Evolutionary conservation across 2,797 vertebrate genomes (phyloP), one percentile per base, ranked within the genome.

Genomic region (Danio aesculapii): DNA sequence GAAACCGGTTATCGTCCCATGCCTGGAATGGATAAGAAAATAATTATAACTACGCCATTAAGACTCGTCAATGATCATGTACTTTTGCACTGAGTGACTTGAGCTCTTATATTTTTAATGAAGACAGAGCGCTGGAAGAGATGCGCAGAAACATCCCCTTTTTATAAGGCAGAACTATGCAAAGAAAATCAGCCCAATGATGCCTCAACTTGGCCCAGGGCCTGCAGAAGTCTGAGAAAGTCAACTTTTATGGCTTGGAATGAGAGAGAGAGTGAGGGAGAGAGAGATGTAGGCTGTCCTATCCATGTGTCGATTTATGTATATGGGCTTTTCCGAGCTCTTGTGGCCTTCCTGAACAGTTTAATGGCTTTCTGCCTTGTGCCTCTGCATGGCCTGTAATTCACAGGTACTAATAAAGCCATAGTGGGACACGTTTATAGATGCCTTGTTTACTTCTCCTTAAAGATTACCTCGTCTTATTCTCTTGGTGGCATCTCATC

Each of bases 311-410:
- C 53, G 72, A 66, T 66, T 84, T 81, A 85, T 82, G 75, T 85
- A 77, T 84, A 62, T 84, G 77, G 62, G 19, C 17, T 81, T 68
- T 74, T 16, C 58, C 8, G 47, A 47, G 67, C 50, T 76, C 68
- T 78, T 3, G 11, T 77, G 64, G 77, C 77, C 67, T 77, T 81
- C 41, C 64, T 72, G 47, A 73, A 70, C 66, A 72, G 57, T 75
- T 85, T 87, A 81, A 76, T 75, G 53, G 64, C 82, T 50, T 14
- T 71, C 53, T 58, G 66, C 64, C 81, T 69, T 71, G 75, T 84
- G 61, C 67, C 74, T 83, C 39, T 61, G 77, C 52, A 6, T 8
- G 19, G 19, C 50, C 79, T 21, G 52, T 82, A 83, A 83, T 79
- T 87, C 68, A 83, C 43, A 66, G 53, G 41, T 73, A 17, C 43